Conservation (phyloP, 2,113 vertebrate genomes). For the Sphaerodactylus townsendi region DNA sequence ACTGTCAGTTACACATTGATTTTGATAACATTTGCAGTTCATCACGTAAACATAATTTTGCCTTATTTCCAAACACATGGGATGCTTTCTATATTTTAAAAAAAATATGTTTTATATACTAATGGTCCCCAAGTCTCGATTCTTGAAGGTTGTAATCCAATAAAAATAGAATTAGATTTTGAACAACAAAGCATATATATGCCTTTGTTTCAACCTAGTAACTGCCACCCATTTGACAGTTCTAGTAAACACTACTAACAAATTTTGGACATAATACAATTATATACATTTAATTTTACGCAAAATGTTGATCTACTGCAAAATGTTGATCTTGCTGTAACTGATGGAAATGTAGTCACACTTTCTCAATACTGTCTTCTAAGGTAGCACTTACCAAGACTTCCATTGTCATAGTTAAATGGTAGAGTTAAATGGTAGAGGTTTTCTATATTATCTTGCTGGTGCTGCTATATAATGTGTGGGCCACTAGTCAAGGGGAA, state of each 20-base stretch:
- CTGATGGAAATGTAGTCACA: neutral
- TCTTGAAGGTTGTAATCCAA: neutral
- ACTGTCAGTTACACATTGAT: neutral
- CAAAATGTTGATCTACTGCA: neutral
- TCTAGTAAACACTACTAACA: neutral
- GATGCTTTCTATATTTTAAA: neutral
- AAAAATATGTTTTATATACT: neutral
- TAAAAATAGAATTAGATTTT: neutral
- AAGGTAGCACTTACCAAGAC: neutral
- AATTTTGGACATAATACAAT: neutral
- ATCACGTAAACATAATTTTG: neutral
- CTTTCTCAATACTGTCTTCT: neutral
- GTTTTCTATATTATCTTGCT: neutral
- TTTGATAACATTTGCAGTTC: neutral
- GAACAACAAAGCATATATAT: neutral
- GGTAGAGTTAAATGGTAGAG: neutral
- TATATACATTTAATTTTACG: neutral
- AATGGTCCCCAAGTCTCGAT: neutral
- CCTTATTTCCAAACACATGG: neutral
- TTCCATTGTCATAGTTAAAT: slow-evolving; percentile 31
- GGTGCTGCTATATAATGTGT: neutral
- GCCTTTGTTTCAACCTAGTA: neutral
- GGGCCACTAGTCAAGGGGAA: slow-evolving; percentile 17
- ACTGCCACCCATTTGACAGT: neutral
- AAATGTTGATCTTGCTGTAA: neutral